Base-by-base conservation (phyloP, 2,888 invertebrate genomes). In the Ichneumon xanthorius region DNA sequence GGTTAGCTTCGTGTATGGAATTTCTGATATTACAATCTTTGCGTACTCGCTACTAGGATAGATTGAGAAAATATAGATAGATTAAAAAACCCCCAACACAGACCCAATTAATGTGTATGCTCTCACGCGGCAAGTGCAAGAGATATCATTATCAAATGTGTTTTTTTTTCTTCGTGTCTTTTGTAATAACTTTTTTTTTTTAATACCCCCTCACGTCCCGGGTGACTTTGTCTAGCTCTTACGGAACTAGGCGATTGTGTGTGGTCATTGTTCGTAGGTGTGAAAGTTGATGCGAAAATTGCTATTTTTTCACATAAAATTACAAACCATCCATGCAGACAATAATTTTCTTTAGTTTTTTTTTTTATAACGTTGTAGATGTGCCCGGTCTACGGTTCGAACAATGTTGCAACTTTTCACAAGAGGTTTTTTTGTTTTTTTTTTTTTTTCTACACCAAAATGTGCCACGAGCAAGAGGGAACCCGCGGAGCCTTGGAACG, bases 321-420 rank as follows among this genome's bases (percentile, higher is more conserved):
- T 86, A 80, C 84, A 87, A 90, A 88, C 83, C 76, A 80, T 86
- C 77, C 82, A 86, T 88, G 89, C 87, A 86, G 79, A 75, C 86
- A 81, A 81, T 86, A 55, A 16, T 55, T 11, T 30, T 30, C 4
- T 30, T 30, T 30, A 4, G 4, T 58, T 58, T 63, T 37, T 14
- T 85, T 30, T 86, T 86, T 83, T 81, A 85, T 53, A 82, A 88
- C 85, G 83, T 87, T 88, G 37, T 45, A 9, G 48, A 86, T 87
- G 87, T 89, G 88, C 86, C 87, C 87, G 85, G 86, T 89, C 86
- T 88, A 88, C 86, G 88, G 87, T 87, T 87, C 86, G 80, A 87
- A 88, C 85, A 84, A 79, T 88, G 85, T 87, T 88, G 33, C 58
- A 45, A 58, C 40, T 70, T 14, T 14, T 48, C 45, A 48, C 45